These are phyloP conservation scores for Poeciliopsis turrubarensis DNA, from an alignment of 2,113 vertebrate species.

Conservation along the genomic window DNA sequence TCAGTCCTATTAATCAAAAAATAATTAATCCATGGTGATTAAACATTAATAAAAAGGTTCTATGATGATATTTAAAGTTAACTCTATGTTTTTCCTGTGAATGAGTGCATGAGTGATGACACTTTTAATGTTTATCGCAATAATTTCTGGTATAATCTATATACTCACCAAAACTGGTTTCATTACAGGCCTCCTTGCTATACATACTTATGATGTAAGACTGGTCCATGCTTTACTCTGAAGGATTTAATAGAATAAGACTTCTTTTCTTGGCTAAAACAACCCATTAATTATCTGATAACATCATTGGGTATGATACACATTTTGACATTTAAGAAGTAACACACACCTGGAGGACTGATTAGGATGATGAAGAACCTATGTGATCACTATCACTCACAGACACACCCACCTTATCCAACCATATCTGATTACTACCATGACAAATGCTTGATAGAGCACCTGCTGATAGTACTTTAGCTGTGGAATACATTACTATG, in stretches of 20 bases:
- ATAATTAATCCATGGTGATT: slow-evolving; percentile 37
- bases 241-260: slow-evolving; percentile 1
- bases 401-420: neutral
- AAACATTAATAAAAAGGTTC: slow-evolving; percentile 34
- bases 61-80: neutral
- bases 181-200: too few species aligned
- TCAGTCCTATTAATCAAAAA: slow-evolving; percentile 38
- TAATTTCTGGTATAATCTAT: too few species aligned
- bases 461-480: slow-evolving; percentile 26
- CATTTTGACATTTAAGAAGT: slow-evolving; percentile 52
- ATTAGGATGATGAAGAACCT: slow-evolving; percentile 19
- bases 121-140: neutral
- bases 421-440: slow-evolving; percentile 41
- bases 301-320: slow-evolving; percentile 30
- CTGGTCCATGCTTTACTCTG: neutral
- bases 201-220: neutral
- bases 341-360: too few species aligned
- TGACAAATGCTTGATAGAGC: slow-evolving; percentile 31
- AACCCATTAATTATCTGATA: slow-evolving; percentile 1
- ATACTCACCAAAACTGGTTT: too few species aligned
- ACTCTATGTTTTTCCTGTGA: neutral
- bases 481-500: slow-evolving; percentile 35
- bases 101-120: neutral
- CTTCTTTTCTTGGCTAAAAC: neutral
- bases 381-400: slow-evolving; percentile 49